Conservation (phyloP, 2,113 vertebrate species). For the Formicarius rufipectus region DNA sequence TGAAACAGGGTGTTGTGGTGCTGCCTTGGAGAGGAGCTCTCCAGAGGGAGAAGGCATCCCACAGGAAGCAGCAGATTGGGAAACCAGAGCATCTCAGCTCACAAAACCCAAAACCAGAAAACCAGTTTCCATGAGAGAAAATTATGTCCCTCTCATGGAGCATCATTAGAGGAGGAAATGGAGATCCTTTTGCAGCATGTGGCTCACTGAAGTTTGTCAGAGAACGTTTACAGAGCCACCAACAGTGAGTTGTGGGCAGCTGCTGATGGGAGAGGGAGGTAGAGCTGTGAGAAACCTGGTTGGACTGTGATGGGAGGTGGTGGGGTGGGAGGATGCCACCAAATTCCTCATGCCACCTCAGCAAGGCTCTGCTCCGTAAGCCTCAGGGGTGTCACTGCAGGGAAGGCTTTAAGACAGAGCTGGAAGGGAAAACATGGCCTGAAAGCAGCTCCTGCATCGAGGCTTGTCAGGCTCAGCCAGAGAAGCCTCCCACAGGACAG, state of each 20-base stretch:
- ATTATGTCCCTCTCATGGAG: background rate
- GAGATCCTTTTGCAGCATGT: background rate
- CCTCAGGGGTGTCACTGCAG: background rate
- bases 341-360: background rate
- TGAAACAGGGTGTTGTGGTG: background rate
- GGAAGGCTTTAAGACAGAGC: background rate
- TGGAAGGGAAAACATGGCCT: background rate
- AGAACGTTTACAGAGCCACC: background rate
- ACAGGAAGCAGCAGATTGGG: background rate
- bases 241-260: background rate
- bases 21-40: too few species aligned
- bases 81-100: slow-evolving; percentile 18
- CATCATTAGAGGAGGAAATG: background rate
- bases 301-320: rapidly evolving
- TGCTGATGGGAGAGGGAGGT: background rate
- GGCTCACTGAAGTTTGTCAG: background rate
- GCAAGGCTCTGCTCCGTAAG: rapidly evolving
- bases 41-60: background rate
- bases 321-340: background rate
- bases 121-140: background rate
- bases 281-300: background rate
- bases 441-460: background rate
- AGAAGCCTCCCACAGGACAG: background rate
- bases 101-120: background rate
- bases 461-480: background rate